phyloP scores from a whole-genome alignment of 2,888 invertebrate species.

The Trachelus troglodyta region DNA sequence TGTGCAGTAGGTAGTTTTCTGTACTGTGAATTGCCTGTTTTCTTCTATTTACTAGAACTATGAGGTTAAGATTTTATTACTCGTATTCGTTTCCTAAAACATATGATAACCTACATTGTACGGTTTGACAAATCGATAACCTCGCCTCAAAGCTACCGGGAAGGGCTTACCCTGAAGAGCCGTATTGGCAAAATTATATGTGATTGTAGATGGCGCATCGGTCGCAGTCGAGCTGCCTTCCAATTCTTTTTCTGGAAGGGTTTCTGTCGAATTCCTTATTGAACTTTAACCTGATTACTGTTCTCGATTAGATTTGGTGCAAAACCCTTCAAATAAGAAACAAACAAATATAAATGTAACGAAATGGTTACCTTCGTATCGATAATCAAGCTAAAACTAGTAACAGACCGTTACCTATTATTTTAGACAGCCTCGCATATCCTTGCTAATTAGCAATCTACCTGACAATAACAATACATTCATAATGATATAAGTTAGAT shows the following conservation, averaged over 20 bases:
- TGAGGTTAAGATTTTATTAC: not conserved
- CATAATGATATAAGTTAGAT: too few species aligned
- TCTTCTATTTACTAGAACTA: not conserved
- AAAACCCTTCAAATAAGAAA: not conserved
- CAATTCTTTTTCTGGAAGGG: not conserved
- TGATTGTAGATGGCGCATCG: not conserved
- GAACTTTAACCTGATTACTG: not conserved
- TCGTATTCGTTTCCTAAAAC: not conserved
- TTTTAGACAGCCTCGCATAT: too few species aligned
- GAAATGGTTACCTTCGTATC: not conserved
- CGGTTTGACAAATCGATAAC: not conserved
- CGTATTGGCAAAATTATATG: not conserved
- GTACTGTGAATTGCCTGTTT: not conserved
- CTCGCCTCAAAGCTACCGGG: not conserved
- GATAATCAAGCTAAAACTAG: not conserved
- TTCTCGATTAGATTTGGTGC: not conserved
- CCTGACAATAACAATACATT: too few species aligned
- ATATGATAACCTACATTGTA: not conserved
- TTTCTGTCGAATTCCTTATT: not conserved
- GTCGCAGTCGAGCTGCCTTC: not conserved
- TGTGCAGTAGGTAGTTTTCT: not conserved
- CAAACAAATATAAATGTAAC: not conserved
- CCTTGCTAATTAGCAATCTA: too few species aligned
- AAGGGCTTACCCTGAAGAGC: not conserved
- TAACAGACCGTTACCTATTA: too few species aligned